Base-by-base conservation (phyloP, 2,797 vertebrate genomes). In the Myiotriccus ornatus region DNA sequence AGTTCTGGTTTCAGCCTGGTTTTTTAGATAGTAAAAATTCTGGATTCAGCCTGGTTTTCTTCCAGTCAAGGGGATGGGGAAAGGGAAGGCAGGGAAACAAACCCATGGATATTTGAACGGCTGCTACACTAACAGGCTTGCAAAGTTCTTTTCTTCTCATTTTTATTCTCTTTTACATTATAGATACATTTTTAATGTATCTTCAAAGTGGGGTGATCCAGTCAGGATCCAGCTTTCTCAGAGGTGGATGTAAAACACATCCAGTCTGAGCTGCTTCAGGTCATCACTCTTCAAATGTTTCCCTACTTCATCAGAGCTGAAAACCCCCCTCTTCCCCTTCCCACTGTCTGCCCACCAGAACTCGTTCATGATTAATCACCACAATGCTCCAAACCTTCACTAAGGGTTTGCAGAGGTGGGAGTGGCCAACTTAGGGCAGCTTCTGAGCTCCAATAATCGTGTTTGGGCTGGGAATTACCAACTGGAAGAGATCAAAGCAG, bases 31-130 rank as follows among this genome's bases (percentile, higher is more conserved):
- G 47, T 15, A 5, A 56, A 32, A 34, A 9, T 22, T 69, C 18
- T 50, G 28, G 1, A 76, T 78, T 81, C n/a, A 81, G 64, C 6
- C 4, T 88, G 0, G n/a, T 68, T 52, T 47, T 53, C 52, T n/a
- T 71, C 20, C 35, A 9, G 17, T 4, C 11, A 25, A 67, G 28
- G 7, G 22, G 12, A 63, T 1, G 43, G 20, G 20, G 14, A 63
- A 91, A 63, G 20, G 28, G 14, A 80, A 2, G 12, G 15, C 17
- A 59, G 53, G 32, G 50, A 39, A 82, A 20, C 3, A 34, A 74
- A 50, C 3, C 4, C 50, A 35, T 0, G 0, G 59, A 5, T 82
- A 53, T 50, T 53, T 64, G 60, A 75, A 43, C 8, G 14, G 16
- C 23, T 53, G 19, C 11, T 8, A 30, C 20, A 25, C 12, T 41